phyloP scores from a whole-genome alignment of 2,888 invertebrate genomes.

The Neria commutata region DNA sequence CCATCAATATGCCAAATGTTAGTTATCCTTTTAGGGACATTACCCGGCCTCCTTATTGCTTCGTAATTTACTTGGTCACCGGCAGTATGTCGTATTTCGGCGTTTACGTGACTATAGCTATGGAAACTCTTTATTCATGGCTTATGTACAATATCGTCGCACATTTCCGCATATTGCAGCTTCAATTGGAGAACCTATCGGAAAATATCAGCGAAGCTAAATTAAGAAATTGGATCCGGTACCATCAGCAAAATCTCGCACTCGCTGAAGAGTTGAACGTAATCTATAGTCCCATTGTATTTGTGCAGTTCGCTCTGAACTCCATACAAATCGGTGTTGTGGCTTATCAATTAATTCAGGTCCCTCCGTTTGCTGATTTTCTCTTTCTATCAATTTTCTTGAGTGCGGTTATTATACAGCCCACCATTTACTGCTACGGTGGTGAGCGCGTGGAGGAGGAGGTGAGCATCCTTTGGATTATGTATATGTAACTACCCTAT shows the following conservation, averaged over 20 bases:
- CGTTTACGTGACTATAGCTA: background rate
- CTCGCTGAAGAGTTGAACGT: background rate
- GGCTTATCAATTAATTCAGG: background rate
- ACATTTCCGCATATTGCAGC: background rate
- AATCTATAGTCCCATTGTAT: background rate
- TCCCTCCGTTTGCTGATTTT: background rate
- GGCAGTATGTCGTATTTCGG: background rate
- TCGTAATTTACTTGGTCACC: background rate
- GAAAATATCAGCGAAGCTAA: background rate
- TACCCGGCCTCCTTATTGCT: background rate
- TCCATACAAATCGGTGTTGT: background rate
- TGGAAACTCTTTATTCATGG: background rate
- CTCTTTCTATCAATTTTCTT: background rate
- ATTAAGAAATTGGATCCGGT: background rate
- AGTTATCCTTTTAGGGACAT: slow-evolving; percentile 8
- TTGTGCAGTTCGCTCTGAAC: background rate
- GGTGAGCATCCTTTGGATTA: background rate
- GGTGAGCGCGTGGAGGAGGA: background rate
- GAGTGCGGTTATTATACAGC: background rate
- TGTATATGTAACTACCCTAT: too few species aligned
- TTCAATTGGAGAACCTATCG: background rate
- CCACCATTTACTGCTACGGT: background rate
- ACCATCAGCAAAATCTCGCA: background rate
- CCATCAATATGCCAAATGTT: background rate
- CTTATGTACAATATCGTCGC: background rate